A percentile compares a stretch with the other conserved stretches of the same genome.
phyloP scores from a whole-genome alignment of 2,888 invertebrate genomes.

The Rotaria sp. region DNA sequence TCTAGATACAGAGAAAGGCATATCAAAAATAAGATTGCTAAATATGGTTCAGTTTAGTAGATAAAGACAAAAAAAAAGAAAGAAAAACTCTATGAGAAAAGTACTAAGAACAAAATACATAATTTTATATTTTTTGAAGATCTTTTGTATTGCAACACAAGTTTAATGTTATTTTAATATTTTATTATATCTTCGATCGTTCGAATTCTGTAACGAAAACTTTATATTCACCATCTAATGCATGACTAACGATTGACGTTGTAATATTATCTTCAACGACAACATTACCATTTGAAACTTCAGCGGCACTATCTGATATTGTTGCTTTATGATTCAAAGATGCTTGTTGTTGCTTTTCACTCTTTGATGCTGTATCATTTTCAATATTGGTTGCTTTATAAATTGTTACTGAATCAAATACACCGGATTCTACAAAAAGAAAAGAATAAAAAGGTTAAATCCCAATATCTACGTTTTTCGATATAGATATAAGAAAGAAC shows the following conservation, averaged over 20 bases:
- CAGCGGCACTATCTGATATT: conserved; percentile 46
- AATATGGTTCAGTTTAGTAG: not conserved
- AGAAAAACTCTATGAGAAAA: not conserved
- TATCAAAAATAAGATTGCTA: not conserved
- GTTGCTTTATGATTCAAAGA: not conserved
- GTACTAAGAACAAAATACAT: not conserved
- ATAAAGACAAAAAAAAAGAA: not conserved
- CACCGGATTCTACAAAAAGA: not conserved
- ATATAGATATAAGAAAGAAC: too few relatives aligned
- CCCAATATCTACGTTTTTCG: too few relatives aligned
- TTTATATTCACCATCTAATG: conserved; percentile 36
- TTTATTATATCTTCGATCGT: conserved; percentile 38
- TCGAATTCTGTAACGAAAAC: conserved; percentile 33
- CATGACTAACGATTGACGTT: conserved; percentile 61
- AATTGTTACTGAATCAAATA: not conserved
- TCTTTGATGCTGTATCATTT: not conserved
- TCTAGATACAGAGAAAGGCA: not conserved
- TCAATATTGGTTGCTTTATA: not conserved
- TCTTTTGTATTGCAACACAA: not conserved
- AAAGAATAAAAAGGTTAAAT: too few relatives aligned
- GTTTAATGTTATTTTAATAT: not conserved
- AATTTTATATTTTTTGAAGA: not conserved
- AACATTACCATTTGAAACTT: conserved; percentile 73
- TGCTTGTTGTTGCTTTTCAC: not conserved
- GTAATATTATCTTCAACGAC: conserved; percentile 84